phyloP scores from a whole-genome alignment of 2,797 vertebrate species.

The Microctenopoma stevenorrisi region DNA sequence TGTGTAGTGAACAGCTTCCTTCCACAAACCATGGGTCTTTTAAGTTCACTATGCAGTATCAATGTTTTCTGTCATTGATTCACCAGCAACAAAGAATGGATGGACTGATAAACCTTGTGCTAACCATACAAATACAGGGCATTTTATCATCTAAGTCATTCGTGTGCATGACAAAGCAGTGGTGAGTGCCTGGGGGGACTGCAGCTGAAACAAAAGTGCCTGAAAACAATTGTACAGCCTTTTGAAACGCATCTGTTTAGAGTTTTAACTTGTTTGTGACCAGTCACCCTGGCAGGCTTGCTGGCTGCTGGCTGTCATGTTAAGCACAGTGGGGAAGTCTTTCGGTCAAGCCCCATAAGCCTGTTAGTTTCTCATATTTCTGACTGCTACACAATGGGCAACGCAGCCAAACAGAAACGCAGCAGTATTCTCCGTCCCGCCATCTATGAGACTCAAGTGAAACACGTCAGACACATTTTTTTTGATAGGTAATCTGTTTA shows the following conservation, averaged over 20 bases:
- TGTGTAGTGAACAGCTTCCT: conserved; percentile 15
- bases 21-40: conserved; percentile 11
- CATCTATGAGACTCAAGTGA: not conserved
- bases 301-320: conserved; percentile 21
- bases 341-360: conserved; percentile 16
- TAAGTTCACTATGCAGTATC: conserved; percentile 2
- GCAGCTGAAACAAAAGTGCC: conserved; percentile 11
- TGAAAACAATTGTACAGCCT: conserved; percentile 34
- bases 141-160: conserved; percentile 9
- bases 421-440: not conserved
- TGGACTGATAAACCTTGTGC: not conserved
- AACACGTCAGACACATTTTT: too few relatives aligned
- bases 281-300: conserved; percentile 10
- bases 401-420: not conserved
- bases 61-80: conserved; percentile 4
- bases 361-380: not conserved
- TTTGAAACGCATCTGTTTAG: conserved; percentile 36
- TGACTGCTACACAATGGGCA: not conserved
- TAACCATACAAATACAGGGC: conserved; percentile 12
- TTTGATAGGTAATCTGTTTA: too few relatives aligned
- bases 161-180: not conserved
- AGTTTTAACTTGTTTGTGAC: conserved; percentile 30
- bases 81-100: conserved; percentile 9
- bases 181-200: conserved; percentile 8
- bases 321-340: not conserved